Percentiles rank a stretch among this genome's conserved stretches.
Evolutionary conservation across 2,888 invertebrate genomes (phyloP).

Genomic region (Sinhomidia bicolor): DNA sequence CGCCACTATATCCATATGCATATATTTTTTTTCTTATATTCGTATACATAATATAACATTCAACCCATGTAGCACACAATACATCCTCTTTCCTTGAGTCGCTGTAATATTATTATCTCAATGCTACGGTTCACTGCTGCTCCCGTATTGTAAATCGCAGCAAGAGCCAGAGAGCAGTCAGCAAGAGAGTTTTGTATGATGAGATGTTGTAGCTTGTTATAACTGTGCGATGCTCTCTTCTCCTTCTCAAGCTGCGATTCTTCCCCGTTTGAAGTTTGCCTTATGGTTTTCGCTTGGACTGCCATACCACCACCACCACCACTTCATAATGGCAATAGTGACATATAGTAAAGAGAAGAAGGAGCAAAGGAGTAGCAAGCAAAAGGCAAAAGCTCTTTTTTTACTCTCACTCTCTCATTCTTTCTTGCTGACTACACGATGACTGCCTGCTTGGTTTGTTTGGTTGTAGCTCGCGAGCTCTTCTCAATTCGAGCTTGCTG

Average conservation of each 20-base stretch:
- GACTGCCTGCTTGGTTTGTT: background rate
- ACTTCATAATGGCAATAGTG: constrained; percentile 61
- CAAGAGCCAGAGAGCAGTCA: constrained; percentile 41
- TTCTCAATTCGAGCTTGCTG: too few relatives aligned
- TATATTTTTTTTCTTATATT: too few relatives aligned
- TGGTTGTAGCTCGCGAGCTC: constrained; percentile 49
- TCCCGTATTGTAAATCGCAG: constrained; percentile 39
- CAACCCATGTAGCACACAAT: constrained; percentile 35
- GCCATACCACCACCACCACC: background rate
- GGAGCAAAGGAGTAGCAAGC: constrained; percentile 6
- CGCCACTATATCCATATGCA: background rate
- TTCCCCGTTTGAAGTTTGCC: constrained; percentile 65
- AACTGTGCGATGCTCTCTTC: constrained; percentile 19
- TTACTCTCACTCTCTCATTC: constrained; percentile 58
- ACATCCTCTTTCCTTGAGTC: constrained; percentile 64
- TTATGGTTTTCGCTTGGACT: constrained; percentile 69
- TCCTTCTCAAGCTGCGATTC: constrained; percentile 40
- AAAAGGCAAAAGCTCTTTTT: constrained; percentile 53
- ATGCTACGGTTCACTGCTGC: constrained; percentile 71
- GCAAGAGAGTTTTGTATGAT: constrained; percentile 30
- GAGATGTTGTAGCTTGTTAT: constrained; percentile 45
- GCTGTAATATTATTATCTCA: constrained; percentile 71
- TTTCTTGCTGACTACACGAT: background rate
- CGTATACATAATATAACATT: background rate
- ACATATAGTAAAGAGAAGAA: background rate